Base-by-base conservation (phyloP, 1,140 invertebrate genomes). In the Harpegnathos saltator region DNA sequence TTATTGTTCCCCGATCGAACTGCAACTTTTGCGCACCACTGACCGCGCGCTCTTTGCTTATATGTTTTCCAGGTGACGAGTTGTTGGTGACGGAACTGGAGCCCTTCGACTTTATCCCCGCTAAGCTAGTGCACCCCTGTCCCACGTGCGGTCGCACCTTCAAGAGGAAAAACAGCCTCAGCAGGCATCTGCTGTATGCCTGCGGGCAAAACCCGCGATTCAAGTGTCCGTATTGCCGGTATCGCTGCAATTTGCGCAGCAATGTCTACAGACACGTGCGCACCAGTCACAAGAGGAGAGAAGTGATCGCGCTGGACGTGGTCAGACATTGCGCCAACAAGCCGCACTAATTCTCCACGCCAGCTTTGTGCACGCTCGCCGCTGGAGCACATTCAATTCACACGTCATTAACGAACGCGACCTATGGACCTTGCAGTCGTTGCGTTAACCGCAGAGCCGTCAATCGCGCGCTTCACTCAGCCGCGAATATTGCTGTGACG, bases 201-300 rank as follows among this genome's bases (percentile, higher is more conserved):
- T 95, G 94, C 63, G 93, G 93, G 11, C 85, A 91, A 15, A 86
- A 90, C 17, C 92, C 93, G n/a, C 87, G 89, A 54, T 91, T 91
- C 90, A 96, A 96, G 88, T 97, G 96, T 91, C 96, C 96, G 14
- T 96, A 96, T 93, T 97, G 96, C 92, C 95, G 96, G 15, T 89
- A 90, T 52, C 85, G 85, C 12, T 86, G 89, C 48, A 92, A 92
- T 62, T 86, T 89, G 19, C 89, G 89, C 29, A 82, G 83, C 17
- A 90, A 92, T 65, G 81, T 94, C 7, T 88, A 89, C 29, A 77
- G 59, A 17, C 92, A 93, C 73, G 71, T 91, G 0, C 58, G 87
- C n/a, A 82, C 24, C 19, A 85, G 56, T 7, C 90, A 91, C 68
- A 74, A 86, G 44, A 73, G 56, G n/a, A 61, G 48, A 19, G 75